These are phyloP conservation scores for Calcarius lapponicus DNA, from an alignment of 2,797 vertebrate species.

Conservation along the genomic window DNA sequence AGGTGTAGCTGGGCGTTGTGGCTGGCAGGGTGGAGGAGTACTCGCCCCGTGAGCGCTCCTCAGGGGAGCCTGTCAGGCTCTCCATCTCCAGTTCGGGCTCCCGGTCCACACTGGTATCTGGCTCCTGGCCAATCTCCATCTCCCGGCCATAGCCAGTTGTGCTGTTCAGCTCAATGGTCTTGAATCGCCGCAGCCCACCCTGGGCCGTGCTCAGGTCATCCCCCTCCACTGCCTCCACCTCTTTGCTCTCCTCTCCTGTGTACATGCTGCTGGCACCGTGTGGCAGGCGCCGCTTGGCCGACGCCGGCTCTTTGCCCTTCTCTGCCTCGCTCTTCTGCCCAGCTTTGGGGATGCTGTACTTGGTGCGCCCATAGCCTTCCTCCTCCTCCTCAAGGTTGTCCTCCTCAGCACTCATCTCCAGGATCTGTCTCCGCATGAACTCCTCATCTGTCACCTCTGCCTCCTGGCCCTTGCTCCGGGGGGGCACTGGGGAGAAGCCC, in stretches of 20 bases:
- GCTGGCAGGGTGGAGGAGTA: constrained; percentile 97
- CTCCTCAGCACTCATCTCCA: constrained; percentile 99
- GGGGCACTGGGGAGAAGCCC: constrained; percentile 89
- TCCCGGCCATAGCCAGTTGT: constrained; percentile 90
- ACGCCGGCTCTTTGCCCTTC: constrained; percentile 77
- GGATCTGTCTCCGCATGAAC: constrained; percentile 95
- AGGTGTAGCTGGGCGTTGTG: constrained; percentile 96
- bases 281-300: constrained; percentile 82
- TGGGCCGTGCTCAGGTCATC: constrained; percentile 88
- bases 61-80: constrained; percentile 95
- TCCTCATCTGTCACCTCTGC: constrained; percentile 90
- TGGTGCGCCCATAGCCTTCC: constrained; percentile 76
- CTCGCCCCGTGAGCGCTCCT: constrained; percentile 95
- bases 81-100: constrained; percentile 99
- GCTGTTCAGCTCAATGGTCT: constrained; percentile 98
- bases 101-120: constrained; percentile 88
- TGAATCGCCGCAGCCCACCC: constrained; percentile 94
- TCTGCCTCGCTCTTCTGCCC: constrained; percentile 84
- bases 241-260: constrained; percentile 86
- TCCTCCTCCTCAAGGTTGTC: constrained; percentile 89
- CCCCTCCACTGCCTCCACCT: constrained; percentile 77
- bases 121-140: constrained; percentile 88
- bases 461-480: constrained; percentile 83
- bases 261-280: constrained; percentile 88
- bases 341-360: constrained; percentile 79